These are phyloP conservation scores for Epistrophella euchroma DNA, from an alignment of 2,888 invertebrate genomes.

Conservation along the genomic window DNA sequence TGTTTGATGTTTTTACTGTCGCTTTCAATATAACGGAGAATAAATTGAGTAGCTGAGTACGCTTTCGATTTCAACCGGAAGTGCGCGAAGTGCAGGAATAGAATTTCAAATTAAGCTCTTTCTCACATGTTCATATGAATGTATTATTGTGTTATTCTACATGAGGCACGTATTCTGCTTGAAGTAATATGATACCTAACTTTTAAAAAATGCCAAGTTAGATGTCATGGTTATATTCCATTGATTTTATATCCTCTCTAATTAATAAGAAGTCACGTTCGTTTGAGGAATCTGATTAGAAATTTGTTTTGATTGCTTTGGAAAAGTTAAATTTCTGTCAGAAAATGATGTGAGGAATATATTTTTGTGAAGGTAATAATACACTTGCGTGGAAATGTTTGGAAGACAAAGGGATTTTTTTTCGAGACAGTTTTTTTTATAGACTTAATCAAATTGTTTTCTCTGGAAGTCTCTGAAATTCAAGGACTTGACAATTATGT, in stretches of 20 bases:
- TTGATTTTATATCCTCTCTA: conserved; percentile 21
- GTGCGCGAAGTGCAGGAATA: neutral
- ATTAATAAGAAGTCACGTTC: conserved; percentile 24
- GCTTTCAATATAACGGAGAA: conserved; percentile 8
- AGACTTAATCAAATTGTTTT: neutral
- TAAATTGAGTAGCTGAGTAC: neutral
- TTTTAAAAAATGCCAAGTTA: neutral
- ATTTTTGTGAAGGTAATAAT: neutral
- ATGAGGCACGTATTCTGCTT: neutral
- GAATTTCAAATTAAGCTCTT: conserved; percentile 44
- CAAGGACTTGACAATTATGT: neutral
- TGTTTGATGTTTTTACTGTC: conserved; percentile 51
- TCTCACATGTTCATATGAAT: neutral
- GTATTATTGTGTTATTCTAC: neutral
- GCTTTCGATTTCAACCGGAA: conserved; percentile 39
- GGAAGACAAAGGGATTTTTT: too few relatives aligned
- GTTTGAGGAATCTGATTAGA: conserved; percentile 5
- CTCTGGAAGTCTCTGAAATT: neutral
- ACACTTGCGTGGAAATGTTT: neutral
- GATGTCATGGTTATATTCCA: conserved; percentile 1
- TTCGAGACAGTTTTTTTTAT: neutral
- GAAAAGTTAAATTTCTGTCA: conserved; percentile 8
- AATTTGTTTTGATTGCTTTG: conserved; percentile 31
- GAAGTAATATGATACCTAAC: neutral
- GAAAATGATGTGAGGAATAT: neutral